phyloP scores from a whole-genome alignment of 2,797 vertebrate genomes.

The Coccyzus lansbergi region DNA sequence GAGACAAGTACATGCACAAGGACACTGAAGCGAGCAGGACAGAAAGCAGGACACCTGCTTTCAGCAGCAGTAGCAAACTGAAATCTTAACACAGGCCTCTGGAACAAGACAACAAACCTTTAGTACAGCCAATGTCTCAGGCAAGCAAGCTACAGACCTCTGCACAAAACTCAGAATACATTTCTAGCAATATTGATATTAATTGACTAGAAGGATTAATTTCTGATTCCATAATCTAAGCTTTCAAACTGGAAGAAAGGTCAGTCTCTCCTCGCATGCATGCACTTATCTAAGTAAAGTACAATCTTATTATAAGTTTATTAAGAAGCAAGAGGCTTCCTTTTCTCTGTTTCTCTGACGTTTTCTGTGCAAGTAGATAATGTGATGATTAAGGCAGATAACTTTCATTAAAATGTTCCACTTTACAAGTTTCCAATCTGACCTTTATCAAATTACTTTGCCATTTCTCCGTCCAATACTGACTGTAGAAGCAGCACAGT shows the following conservation, averaged over 20 bases:
- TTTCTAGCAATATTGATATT: not conserved
- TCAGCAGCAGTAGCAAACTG: not conserved
- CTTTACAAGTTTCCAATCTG: not conserved
- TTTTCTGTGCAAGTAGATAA: not conserved
- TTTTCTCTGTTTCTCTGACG: not conserved
- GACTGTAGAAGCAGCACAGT: not conserved
- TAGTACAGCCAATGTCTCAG: not conserved
- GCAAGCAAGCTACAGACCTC: not conserved
- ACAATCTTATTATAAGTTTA: not conserved
- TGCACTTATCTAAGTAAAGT: fast-evolving
- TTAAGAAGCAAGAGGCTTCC: not conserved
- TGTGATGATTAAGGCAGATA: not conserved
- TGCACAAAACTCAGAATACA: not conserved
- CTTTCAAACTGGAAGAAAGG: not conserved
- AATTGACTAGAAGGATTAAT: not conserved
- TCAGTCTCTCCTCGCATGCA: not conserved
- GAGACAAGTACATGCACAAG: not conserved
- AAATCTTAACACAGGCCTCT: not conserved
- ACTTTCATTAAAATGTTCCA: not conserved
- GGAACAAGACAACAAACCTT: not conserved
- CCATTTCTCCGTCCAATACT: not conserved
- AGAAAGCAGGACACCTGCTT: not conserved
- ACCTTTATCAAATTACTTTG: not conserved
- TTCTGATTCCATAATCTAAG: not conserved
- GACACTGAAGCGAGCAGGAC: not conserved